Evolutionary conservation across 2,113 vertebrate species (phyloP), one percentile per base, ranked within the genome.

Genomic region (Aptenodytes patagonicus): DNA sequence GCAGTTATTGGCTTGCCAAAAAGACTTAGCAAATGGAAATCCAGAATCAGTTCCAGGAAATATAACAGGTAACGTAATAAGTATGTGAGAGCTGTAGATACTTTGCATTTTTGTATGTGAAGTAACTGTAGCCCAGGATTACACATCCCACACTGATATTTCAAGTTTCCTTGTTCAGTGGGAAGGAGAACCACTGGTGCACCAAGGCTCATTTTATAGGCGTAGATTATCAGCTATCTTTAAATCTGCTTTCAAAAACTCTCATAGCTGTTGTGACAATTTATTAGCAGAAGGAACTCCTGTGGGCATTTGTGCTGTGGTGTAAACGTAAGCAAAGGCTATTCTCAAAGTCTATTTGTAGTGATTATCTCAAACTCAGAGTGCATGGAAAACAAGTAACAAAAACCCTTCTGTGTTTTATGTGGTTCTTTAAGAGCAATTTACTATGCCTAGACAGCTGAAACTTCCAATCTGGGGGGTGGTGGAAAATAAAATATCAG

Each of bases 101-200:
- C 64, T 97, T 91, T 93, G 94, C 92, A 95, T 97, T 94, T 94
- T 89, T 90, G 55, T 89, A 51, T 46, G 80, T 64, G 86, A 83
- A 95, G 85, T 64, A 66, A 77, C 38, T 60, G 94, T 70, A 87
- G 86, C 18, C 20, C 64, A 68, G 77, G 89, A 92, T 92, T 82
- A 87, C 90, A 92, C 86, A 81, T 96, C 97, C 92, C 94, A 97
- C 90, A 54, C 71, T 75, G 94, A 28, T 94, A 90, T 93, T 97
- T 92, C 94, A 82, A 87, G 89, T 87, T 94, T 75, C 47, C 89
- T 78, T 64, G 51, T 89, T 92, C 65, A 65, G 86, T 52, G 89
- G 86, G 86, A 93, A 93, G 94, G 64, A 87, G 68, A 90, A 51
- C 17, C 85, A 64, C 22, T 19, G 31, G 42, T 83, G 71, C 0